phyloP scores from a whole-genome alignment of 2,113 vertebrate genomes.

The Phalacrocorax brasilianus region DNA sequence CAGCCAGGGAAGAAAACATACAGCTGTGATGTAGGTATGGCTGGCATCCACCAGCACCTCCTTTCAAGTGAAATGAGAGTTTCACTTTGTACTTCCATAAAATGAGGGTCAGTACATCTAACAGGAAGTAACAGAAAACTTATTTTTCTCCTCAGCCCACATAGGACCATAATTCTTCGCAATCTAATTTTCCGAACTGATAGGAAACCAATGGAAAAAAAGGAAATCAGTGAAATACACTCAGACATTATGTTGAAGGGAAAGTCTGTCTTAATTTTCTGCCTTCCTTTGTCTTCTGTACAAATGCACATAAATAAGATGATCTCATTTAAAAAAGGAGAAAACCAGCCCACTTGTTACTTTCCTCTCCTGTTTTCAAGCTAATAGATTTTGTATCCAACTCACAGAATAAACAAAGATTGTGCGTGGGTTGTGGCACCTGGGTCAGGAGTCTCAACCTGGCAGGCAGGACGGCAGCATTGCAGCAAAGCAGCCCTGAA shows the following conservation, averaged over 20 bases:
- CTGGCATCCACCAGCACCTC: neutral
- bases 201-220: neutral
- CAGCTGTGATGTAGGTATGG: neutral
- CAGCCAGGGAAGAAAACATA: neutral
- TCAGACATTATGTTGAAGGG: neutral
- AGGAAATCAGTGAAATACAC: neutral
- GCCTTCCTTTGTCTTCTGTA: neutral
- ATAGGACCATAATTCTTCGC: neutral
- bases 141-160: neutral
- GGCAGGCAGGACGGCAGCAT: neutral
- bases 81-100: neutral
- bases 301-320: neutral
- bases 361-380: neutral
- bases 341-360: neutral
- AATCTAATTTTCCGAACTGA: neutral
- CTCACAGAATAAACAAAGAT: accelerated
- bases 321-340: neutral
- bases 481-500: neutral
- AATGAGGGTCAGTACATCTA: neutral
- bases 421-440: accelerated
- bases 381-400: neutral
- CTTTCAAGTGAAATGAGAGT: neutral
- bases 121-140: neutral
- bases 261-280: neutral
- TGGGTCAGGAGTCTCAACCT: neutral